Conservation (phyloP, 2,113 vertebrate species). For the Lophius piscatorius region DNA sequence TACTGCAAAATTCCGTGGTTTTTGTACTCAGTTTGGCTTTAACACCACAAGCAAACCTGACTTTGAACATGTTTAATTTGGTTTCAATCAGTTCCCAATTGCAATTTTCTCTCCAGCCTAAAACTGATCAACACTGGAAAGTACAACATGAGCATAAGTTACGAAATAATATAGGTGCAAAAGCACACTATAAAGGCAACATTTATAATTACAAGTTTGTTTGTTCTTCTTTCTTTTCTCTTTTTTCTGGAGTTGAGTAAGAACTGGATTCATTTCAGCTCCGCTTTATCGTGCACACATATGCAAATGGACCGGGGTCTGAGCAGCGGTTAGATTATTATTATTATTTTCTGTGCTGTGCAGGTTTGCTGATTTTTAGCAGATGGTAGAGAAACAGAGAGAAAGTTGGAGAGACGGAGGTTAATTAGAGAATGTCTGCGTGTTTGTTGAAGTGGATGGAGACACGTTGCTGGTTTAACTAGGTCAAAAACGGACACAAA, state of each 20-base stretch:
- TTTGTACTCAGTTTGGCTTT: too few species aligned
- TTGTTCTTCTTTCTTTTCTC: background rate
- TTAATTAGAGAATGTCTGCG: conserved; percentile 76
- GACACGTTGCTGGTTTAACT: conserved; percentile 84
- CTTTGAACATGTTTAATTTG: too few species aligned
- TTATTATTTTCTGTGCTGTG: conserved; percentile 27
- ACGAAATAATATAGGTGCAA: too few species aligned
- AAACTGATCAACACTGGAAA: too few species aligned
- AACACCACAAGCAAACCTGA: too few species aligned
- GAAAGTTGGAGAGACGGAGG: conserved; percentile 55
- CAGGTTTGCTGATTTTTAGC: conserved; percentile 60
- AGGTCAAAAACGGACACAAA: conserved; percentile 85
- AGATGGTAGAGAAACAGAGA: conserved; percentile 68
- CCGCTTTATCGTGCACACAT: background rate
- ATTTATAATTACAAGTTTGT: background rate
- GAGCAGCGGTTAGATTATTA: conserved; percentile 21
- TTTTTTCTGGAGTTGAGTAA: background rate
- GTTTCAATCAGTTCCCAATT: background rate
- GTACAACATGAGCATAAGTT: too few species aligned
- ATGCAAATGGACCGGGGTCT: conserved; percentile 14
- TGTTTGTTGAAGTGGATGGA: conserved; percentile 84
- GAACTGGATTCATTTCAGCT: background rate
- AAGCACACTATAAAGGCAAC: background rate
- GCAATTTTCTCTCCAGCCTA: background rate
- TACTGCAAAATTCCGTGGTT: too few species aligned